Evolutionary conservation across 2,888 invertebrate species (phyloP), one percentile per base, ranked within the genome.

Genomic region (Penaeus monodon): DNA sequence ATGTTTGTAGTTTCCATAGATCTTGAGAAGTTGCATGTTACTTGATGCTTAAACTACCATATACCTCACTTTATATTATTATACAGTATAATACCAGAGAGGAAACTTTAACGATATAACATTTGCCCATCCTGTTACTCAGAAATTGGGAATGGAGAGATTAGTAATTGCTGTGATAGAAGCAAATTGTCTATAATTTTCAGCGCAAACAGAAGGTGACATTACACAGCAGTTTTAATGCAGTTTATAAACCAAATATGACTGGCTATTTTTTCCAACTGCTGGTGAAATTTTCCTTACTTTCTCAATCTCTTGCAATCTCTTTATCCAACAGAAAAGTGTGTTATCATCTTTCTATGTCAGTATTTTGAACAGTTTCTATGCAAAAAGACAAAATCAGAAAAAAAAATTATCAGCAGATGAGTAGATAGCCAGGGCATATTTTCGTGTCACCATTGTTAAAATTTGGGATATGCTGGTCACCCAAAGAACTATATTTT

Each of bases 401-500:
- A 57, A 57, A 44, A 33, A 33, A 38, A 57, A 57, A 57, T 57
- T 17, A 57, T 57, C 57, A 57, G 77, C 77, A 77, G 29, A 77
- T 77, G 63, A 77, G 63, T 49, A 57, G 77, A 27, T 77, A 49
- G 44, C 29, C 12, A 8, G 38, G 38, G 44, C 44, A 76, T 44
- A n/a, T 49, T 49, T 14, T 24, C 49, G 49, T n/a, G 77, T 29
- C 77, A 77, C 12, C 27, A 77, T 57, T 57, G 57, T 77, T 77
- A 49, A 77, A 77, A 77, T 77, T 76, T 77, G 77, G 77, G 77
- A 77, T 77, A 44, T 77, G 77, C 77, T 77, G 77, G 77, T 77
- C 77, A 77, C 77, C 77, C 77, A 77, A 57, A 77, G 63, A 49
- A 77, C 49, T 77, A 77, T 77, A 77, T 77, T 77, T 77, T 77